Base-by-base conservation (phyloP, 1,140 invertebrate genomes). In the Drosophila persimilis region DNA sequence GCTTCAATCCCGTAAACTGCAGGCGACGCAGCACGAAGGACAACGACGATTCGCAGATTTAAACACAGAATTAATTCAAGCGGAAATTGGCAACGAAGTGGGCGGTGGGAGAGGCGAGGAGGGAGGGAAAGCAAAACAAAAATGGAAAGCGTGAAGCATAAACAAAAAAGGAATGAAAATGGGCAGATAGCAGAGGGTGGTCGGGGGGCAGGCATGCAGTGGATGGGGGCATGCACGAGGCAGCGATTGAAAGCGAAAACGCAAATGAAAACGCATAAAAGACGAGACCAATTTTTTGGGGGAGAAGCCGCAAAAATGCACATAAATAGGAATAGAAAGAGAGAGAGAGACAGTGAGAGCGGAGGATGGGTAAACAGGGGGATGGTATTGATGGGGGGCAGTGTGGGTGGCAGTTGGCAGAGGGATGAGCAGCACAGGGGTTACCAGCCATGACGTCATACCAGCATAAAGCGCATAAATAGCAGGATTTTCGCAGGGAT, bases 31-130 rank as follows among this genome's bases (percentile, higher is more conserved):
- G 60, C 41, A 53, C 20, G 39, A 47, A 47, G 54, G 52, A 65
- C 46, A 52, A 35, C 17, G 55, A 57, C 57, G 51, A 64, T 54
- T 72, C 80, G 80, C 76, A 81, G 80, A 84, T 84, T 85, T 86
- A 88, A 85, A 81, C 81, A 86, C 73, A 72, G 77, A 85, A 85
- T 85, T 85, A 85, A 86, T 85, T 85, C 81, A 88, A 83, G 83
- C 83, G 78, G 83, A 86, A 88, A 86, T 86, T 86, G 83, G 83
- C 83, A 88, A 65, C 59, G 45, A 47, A 50, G 35, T 26, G 24
- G 31, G 15, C 29, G 57, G 48, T 20, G 44, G 6, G 11, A 41
- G 43, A 6, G 15, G 11, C 41, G 45, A 45, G 35, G n/a, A 52
- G 62, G 22, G 56, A 53, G 57, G 51, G 44, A 58, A 80, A 80